Evolutionary conservation across 2,797 vertebrate species (phyloP).

Genomic region (Sardinella longiceps): DNA sequence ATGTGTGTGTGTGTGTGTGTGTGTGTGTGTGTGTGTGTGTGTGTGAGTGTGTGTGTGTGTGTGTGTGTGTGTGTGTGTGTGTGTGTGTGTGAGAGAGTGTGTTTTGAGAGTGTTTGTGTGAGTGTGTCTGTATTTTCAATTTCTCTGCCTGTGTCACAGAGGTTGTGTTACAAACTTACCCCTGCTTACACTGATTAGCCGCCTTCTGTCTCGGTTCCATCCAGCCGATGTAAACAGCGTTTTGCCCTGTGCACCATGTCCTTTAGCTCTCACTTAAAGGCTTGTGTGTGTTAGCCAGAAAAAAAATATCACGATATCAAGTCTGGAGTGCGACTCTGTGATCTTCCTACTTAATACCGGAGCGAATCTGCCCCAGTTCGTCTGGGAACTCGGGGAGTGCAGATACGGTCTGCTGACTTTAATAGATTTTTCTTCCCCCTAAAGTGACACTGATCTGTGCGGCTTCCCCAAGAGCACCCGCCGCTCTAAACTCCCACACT

Average conservation of each 20-base stretch:
- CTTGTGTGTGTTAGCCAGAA: background rate
- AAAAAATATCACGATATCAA: background rate
- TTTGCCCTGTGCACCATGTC: background rate
- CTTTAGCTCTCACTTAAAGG: background rate
- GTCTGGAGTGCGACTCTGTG: background rate
- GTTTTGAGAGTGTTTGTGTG: background rate
- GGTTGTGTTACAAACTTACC: background rate
- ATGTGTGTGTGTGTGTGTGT: background rate
- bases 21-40: too few species aligned
- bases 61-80: background rate
- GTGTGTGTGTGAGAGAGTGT: background rate
- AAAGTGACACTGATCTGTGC: constrained; percentile 21
- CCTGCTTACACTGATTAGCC: constrained; percentile 1
- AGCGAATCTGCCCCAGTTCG: background rate
- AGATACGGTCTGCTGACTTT: constrained; percentile 7
- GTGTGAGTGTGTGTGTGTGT: background rate
- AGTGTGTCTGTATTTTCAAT: too few species aligned
- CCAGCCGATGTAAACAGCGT: background rate
- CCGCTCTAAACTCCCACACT: background rate
- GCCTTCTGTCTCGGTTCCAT: background rate
- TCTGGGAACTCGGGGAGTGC: constrained; percentile 9
- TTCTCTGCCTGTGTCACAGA: background rate
- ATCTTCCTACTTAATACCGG: background rate
- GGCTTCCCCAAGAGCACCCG: constrained; percentile 16
- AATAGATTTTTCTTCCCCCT: constrained; percentile 11